phyloP scores from a whole-genome alignment of 2,113 vertebrate genomes.

The mouse (Mus musculus) region GRCm39 chr3:37839501-37840000 shows the following conservation, averaged over 20 bases:
- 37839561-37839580: background rate
- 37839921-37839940: background rate
- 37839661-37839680: background rate
- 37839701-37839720: too few relatives aligned
- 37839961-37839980: background rate
- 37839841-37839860: background rate
- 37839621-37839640: background rate
- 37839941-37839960: background rate
- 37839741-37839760: background rate
- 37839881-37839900: background rate
- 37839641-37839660: background rate
- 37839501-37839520: too few relatives aligned
- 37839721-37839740: background rate
- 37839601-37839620: background rate
- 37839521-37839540: background rate
- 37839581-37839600: background rate
- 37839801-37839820: background rate
- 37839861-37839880: background rate
- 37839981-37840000: background rate
- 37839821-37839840: background rate
- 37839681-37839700: too few relatives aligned
- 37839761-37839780: background rate
- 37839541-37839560: background rate
- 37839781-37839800: background rate
- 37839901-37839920: background rate